Evolutionary conservation across 2,888 invertebrate species (phyloP).

Genomic region (Punctoribates punctum): DNA sequence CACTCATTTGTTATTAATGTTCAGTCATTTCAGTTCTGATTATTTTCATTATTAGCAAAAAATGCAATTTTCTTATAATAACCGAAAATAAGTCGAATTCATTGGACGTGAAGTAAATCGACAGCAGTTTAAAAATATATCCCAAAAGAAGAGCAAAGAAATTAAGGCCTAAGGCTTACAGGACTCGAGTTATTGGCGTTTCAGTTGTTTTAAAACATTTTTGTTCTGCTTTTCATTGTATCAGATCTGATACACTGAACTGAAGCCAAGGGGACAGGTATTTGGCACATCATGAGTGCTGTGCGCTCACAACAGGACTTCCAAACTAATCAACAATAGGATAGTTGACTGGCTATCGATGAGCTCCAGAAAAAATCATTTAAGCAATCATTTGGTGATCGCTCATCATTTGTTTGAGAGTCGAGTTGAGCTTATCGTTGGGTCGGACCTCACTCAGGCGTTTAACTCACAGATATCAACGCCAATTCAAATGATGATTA

Average conservation of each 20-base stretch:
- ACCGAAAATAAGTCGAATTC: too few species aligned
- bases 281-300: neutral
- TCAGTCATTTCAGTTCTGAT: too few species aligned
- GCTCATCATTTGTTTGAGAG: slow-evolving; percentile 9
- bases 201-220: neutral
- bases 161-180: neutral
- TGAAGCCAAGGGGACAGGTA: neutral
- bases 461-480: slow-evolving; percentile 7
- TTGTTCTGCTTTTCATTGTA: neutral
- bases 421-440: neutral
- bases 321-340: neutral
- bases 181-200: neutral
- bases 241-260: neutral
- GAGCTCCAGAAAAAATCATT: too few species aligned
- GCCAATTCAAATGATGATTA: slow-evolving; percentile 9
- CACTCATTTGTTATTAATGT: too few species aligned
- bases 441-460: neutral
- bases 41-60: too few species aligned
- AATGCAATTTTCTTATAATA: too few species aligned
- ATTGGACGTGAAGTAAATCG: too few species aligned
- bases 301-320: neutral
- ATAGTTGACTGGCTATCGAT: neutral
- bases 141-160: neutral
- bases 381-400: slow-evolving; percentile 24
- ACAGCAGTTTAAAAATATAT: neutral